Evolutionary conservation across 2,797 vertebrate genomes (phyloP).

Genomic region (Peromyscus nudipes): DNA sequence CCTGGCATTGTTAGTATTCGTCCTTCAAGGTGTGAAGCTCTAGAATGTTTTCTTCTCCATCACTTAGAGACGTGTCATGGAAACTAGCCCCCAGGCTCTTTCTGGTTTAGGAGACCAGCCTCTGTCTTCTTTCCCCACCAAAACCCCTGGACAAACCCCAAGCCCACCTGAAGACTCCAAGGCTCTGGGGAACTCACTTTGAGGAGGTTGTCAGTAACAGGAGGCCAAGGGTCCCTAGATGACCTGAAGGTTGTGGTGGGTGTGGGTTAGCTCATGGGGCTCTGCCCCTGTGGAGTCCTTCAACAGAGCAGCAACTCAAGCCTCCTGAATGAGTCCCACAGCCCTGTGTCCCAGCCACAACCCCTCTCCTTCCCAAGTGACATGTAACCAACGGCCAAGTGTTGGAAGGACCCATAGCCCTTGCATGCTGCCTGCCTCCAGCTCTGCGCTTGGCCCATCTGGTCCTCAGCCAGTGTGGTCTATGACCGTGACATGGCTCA

Average conservation of each 20-base stretch:
- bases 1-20: background rate
- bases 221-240: background rate
- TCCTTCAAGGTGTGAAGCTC: too few relatives aligned
- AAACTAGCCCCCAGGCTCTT: background rate
- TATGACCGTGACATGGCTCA: background rate
- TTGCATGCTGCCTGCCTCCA: background rate
- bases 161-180: accelerated
- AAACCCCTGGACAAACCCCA: background rate
- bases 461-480: background rate
- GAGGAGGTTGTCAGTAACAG: background rate
- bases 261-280: accelerated
- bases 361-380: background rate
- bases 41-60: background rate
- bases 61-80: background rate
- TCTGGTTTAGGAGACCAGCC: background rate
- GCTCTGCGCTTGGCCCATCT: background rate
- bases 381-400: too few relatives aligned
- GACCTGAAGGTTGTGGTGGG: background rate
- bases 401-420: background rate
- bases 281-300: accelerated
- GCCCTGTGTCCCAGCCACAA: too few relatives aligned
- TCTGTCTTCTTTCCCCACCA: accelerated
- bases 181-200: background rate
- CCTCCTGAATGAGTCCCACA: background rate
- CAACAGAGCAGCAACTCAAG: accelerated